Conservation (phyloP, 2,113 vertebrate genomes). For the Microtus ochrogaster region DNA sequence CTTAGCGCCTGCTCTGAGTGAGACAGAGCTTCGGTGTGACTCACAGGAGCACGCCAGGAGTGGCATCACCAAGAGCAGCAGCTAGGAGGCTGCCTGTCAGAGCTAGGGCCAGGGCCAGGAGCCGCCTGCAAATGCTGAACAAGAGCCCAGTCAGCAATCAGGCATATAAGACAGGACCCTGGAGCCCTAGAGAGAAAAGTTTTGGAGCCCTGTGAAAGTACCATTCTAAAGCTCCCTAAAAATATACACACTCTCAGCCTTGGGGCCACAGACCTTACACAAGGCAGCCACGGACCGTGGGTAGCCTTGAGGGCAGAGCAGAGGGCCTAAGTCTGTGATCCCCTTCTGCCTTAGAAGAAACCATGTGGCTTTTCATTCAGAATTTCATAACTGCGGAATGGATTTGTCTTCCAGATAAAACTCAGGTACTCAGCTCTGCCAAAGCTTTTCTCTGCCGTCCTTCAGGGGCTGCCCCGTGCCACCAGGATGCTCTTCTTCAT, state of each 20-base stretch:
- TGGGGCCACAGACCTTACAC: not conserved
- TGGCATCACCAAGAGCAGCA: not conserved
- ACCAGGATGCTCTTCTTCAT: not conserved
- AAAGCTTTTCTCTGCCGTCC: not conserved
- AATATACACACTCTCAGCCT: not conserved
- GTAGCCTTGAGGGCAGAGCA: not conserved
- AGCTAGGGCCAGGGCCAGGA: not conserved
- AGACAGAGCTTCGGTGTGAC: conserved; percentile 27
- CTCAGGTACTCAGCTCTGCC: not conserved
- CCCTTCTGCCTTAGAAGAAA: not conserved
- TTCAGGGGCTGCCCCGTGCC: not conserved
- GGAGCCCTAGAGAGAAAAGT: not conserved
- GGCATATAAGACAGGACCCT: not conserved
- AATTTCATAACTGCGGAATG: not conserved
- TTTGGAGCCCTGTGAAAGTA: not conserved
- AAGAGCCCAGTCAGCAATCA: not conserved
- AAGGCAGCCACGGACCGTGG: not conserved
- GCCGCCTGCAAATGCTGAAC: not conserved
- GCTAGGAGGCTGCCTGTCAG: conserved; percentile 11
- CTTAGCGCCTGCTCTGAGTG: not conserved
- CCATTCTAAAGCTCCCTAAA: not conserved
- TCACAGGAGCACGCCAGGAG: not conserved
- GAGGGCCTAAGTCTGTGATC: not conserved
- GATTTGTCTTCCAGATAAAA: not conserved
- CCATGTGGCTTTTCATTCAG: not conserved